Conservation (phyloP, 1,140 invertebrate genomes). For the Brachionus paranguensis region DNA sequence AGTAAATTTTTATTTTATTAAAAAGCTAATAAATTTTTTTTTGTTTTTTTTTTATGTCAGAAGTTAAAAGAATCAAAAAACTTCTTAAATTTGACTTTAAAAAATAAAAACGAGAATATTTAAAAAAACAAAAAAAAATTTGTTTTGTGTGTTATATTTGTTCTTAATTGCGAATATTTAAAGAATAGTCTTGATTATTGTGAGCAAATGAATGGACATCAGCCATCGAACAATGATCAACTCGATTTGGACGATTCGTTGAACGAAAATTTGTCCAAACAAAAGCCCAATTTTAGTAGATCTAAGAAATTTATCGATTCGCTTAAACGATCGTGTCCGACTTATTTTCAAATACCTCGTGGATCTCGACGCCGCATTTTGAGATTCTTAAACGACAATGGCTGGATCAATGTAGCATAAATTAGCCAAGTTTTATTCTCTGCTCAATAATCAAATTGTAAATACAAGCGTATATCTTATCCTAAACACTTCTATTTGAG, state of each 20-base stretch:
- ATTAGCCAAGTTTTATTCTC: neutral
- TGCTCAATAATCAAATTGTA: neutral
- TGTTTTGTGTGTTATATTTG: neutral
- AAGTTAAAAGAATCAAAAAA: conserved; percentile 19
- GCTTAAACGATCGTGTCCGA: conserved; percentile 49
- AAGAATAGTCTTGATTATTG: conserved; percentile 14
- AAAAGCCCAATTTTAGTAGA: conserved; percentile 49
- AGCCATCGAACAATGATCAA: neutral
- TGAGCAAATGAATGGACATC: neutral
- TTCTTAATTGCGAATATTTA: conserved; percentile 14
- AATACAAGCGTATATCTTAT: neutral
- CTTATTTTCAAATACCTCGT: conserved; percentile 9
- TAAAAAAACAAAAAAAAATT: conserved; percentile 35
- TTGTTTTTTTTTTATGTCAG: neutral
- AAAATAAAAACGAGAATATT: neutral
- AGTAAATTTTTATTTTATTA: conserved; percentile 44
- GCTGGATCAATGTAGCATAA: conserved; percentile 48
- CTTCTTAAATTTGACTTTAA: conserved; percentile 4
- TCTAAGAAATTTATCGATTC: conserved; percentile 51
- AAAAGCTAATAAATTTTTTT: conserved; percentile 12
- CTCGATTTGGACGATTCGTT: conserved; percentile 21
- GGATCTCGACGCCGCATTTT: conserved; percentile 49
- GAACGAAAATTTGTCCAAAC: conserved; percentile 51
- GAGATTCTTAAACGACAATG: conserved; percentile 53
- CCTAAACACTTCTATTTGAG: neutral